phyloP scores from a whole-genome alignment of 2,888 invertebrate species.

The Drosophila melanosoma region DNA sequence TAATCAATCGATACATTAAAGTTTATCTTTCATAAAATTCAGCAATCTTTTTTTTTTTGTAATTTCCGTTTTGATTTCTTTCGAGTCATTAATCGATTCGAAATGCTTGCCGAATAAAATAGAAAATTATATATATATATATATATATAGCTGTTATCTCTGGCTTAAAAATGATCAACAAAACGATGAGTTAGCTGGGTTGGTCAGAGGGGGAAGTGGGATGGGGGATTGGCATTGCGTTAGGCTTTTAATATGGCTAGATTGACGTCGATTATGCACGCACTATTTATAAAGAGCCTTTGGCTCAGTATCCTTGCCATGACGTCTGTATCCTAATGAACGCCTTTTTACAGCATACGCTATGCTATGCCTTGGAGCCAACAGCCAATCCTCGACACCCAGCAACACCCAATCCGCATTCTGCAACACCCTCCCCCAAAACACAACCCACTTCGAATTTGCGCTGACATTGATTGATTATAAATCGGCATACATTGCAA shows the following conservation, averaged over 20 bases:
- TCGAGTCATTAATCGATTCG: conserved; percentile 10
- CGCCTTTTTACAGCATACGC: conserved; percentile 69
- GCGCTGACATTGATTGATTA: conserved; percentile 84
- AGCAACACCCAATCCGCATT: neutral
- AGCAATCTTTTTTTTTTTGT: neutral
- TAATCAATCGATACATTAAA: neutral
- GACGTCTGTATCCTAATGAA: conserved; percentile 79
- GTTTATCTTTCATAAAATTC: neutral
- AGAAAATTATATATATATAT: conserved; percentile 4
- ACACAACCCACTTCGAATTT: conserved; percentile 63
- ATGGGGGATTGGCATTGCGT: conserved; percentile 37
- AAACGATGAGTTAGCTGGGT: conserved; percentile 12
- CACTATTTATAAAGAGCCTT: conserved; percentile 78
- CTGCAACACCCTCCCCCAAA: conserved; percentile 20
- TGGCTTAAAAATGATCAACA: conserved; percentile 51
- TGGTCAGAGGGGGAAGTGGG: neutral
- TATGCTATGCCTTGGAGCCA: conserved; percentile 45
- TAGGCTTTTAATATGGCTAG: conserved; percentile 78
- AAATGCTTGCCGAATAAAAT: conserved; percentile 4
- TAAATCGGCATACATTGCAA: conserved; percentile 84
- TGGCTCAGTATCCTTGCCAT: conserved; percentile 53
- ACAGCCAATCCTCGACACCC: neutral
- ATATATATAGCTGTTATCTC: conserved; percentile 20
- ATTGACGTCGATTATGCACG: conserved; percentile 80
- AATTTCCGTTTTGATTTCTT: conserved; percentile 4